These are phyloP conservation scores for Spinibarbus caldwelli DNA, from an alignment of 2,797 vertebrate genomes.

Conservation along the genomic window DNA sequence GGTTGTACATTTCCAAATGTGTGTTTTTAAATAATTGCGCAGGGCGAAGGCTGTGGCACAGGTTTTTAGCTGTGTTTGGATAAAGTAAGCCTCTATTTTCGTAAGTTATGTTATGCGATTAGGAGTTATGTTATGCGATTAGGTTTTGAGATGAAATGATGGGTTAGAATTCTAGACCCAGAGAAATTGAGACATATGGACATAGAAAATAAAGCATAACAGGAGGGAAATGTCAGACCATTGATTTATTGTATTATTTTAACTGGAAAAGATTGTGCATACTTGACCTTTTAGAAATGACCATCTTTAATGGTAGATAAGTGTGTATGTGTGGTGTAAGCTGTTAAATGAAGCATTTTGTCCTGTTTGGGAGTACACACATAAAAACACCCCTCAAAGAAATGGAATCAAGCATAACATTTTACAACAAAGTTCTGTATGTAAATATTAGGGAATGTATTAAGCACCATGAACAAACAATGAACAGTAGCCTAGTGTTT, in stretches of 20 bases:
- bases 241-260: conserved; percentile 18
- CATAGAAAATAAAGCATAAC: background rate
- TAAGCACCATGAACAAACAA: background rate
- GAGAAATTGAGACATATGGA: conserved; percentile 13
- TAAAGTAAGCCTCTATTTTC: conserved; percentile 15
- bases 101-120: background rate
- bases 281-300: conserved; percentile 24
- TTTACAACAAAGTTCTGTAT: background rate
- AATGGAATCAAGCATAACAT: background rate
- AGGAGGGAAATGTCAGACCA: background rate
- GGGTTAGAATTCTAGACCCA: background rate
- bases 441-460: background rate
- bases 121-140: conserved; percentile 4
- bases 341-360: conserved; percentile 3
- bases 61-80: background rate
- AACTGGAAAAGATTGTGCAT: background rate
- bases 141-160: conserved; percentile 8
- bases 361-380: background rate
- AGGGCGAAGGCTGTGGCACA: background rate
- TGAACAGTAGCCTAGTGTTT: background rate
- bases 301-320: background rate
- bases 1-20: conserved; percentile 41
- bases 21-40: conserved; percentile 26
- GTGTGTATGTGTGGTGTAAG: background rate
- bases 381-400: background rate